Evolutionary conservation across 1,140 invertebrate genomes (phyloP).

Genomic region (Neelides sp.): DNA sequence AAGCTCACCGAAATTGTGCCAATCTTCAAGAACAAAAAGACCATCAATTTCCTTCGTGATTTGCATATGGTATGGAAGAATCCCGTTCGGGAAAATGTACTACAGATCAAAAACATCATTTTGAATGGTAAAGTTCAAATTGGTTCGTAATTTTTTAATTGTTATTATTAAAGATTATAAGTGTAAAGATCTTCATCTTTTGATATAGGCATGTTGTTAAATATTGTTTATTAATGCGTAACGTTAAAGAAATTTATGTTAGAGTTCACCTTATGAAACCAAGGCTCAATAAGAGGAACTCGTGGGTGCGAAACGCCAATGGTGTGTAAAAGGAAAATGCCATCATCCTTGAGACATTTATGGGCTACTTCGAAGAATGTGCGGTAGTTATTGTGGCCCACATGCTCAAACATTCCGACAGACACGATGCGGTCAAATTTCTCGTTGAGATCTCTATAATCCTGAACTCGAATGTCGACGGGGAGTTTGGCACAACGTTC

Average conservation of each 20-base stretch:
- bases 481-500: constrained; percentile 16
- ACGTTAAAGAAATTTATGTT: too few relatives aligned
- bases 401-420: constrained; percentile 28
- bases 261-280: constrained; percentile 22
- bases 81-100: constrained; percentile 25
- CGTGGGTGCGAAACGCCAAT: constrained; percentile 17
- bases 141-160: too few relatives aligned
- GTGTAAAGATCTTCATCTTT: too few relatives aligned
- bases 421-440: constrained; percentile 16
- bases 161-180: too few relatives aligned
- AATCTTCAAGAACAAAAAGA: constrained; percentile 23
- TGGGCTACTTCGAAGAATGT: constrained; percentile 15
- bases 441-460: constrained; percentile 8
- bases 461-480: constrained; percentile 18
- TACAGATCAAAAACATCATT: too few relatives aligned
- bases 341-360: constrained; percentile 15
- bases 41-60: constrained; percentile 16
- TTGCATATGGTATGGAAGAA: constrained; percentile 16
- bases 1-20: constrained; percentile 10
- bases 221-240: too few relatives aligned
- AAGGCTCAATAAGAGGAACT: constrained; percentile 23
- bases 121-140: too few relatives aligned
- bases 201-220: too few relatives aligned
- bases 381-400: constrained; percentile 18
- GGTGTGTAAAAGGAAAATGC: constrained; percentile 18